Base-by-base conservation (phyloP, 2,113 vertebrate genomes). In the Anguilla rostrata region DNA sequence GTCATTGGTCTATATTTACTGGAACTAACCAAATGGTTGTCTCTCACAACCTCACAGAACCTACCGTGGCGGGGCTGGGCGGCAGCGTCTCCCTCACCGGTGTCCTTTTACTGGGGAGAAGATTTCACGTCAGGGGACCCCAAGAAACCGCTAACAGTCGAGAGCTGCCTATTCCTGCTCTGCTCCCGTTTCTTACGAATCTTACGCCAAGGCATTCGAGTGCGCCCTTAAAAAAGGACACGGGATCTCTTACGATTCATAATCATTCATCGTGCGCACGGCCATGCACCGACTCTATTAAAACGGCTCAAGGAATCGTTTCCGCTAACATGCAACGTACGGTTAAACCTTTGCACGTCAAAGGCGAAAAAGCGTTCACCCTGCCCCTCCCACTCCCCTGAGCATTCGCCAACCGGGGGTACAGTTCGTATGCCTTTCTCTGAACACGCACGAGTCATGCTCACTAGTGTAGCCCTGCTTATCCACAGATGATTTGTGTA, bases 1-100 rank as follows among this genome's bases (percentile, higher is more conserved):
- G 85, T 86, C 85, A 86, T 86, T 60, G 40, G 78, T 80, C 85
- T 86, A 86, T 86, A 86, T 81, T 86, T 86, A 86, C 85, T 86
- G 85, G 85, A 82, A 86, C 85, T 86, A 86, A 34, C 34, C 85
- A 20, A 75, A 75, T 75, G 85, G 85, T 86, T 86, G 85, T 86
- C 85, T 86, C 85, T 86, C 78, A 86, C 85, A 86, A 86, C 85
- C 85, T 39, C 79, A 86, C 85, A 86, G 34, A 49, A 86, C 85
- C 79, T 86, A 86, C 85, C 85, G 57, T 86, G 53, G 0, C 7
- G 46, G 15, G 39, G 60, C 85, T 86, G 85, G 79, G 82, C 26
- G 34, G 20, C 0, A 29, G 82, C 34, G 41, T 11, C 14, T 18
- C 49, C 49, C 75, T 57, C 63, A 34, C 41, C 16, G 40, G 78